Percentiles rank a stretch among this genome's conserved stretches.
Conservation (phyloP, 2,797 vertebrate species). For the Oryzias dopingdopingensis region DNA sequence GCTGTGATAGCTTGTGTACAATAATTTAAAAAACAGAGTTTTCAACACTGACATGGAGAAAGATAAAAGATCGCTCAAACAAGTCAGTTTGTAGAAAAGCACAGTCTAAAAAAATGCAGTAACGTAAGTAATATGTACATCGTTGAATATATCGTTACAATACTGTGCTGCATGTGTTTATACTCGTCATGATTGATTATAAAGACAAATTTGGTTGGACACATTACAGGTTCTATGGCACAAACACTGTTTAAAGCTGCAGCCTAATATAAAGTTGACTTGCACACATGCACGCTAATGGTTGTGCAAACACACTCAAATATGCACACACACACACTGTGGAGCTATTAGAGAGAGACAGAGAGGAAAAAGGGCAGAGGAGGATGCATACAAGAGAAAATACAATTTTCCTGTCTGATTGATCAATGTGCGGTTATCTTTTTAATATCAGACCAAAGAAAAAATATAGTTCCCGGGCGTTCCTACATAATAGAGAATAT, state of each 20-base stretch:
- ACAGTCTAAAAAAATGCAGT: constrained; percentile 59
- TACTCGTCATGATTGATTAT: constrained; percentile 54
- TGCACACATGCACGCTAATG: constrained; percentile 15
- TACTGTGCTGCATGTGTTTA: constrained; percentile 66
- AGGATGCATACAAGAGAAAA: constrained; percentile 36
- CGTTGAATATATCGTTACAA: constrained; percentile 61
- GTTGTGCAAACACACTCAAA: not conserved
- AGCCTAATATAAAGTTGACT: constrained; percentile 47
- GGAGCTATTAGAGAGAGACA: constrained; percentile 43
- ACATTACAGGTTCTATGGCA: constrained; percentile 65
- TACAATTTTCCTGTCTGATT: constrained; percentile 43
- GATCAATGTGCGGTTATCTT: constrained; percentile 58
- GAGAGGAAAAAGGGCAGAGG: constrained; percentile 35
- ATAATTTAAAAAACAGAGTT: constrained; percentile 51
- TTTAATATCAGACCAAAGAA: constrained; percentile 63
- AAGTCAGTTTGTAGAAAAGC: constrained; percentile 63
- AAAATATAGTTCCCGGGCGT: constrained; percentile 35
- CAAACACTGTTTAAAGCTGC: constrained; percentile 65
- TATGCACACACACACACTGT: constrained; percentile 19
- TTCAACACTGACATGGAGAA: constrained; percentile 57
- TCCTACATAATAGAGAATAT: constrained; percentile 21
- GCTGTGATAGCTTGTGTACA: constrained; percentile 60
- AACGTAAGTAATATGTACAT: constrained; percentile 63
- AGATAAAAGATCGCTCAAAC: constrained; percentile 60
- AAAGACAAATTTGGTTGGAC: constrained; percentile 59